Conservation (phyloP, 2,113 vertebrate genomes). For the Neopipo cinnamomea region DNA sequence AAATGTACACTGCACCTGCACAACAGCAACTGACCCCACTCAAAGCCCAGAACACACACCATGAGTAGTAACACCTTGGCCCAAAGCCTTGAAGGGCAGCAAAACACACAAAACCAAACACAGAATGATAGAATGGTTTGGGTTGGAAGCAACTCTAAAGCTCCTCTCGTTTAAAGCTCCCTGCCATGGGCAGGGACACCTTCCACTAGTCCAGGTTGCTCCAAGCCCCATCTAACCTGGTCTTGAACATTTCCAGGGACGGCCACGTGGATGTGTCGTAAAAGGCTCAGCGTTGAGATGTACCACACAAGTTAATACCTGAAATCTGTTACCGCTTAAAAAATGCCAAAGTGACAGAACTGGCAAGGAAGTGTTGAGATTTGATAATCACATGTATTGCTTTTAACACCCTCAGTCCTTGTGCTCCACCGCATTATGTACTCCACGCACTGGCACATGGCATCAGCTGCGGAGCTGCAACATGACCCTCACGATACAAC, state of each 20-base stretch:
- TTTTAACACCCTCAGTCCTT: background rate
- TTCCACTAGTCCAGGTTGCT: background rate
- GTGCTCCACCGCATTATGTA: background rate
- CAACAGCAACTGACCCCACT: background rate
- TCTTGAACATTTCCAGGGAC: background rate
- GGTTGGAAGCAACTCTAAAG: background rate
- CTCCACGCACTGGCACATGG: background rate
- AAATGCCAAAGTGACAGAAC: background rate
- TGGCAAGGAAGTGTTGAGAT: background rate
- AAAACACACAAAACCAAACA: background rate
- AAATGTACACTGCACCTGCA: background rate
- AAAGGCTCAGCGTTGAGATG: background rate
- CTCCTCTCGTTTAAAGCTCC: background rate
- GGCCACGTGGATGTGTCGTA: accelerated
- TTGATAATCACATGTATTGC: background rate
- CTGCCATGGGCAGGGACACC: background rate
- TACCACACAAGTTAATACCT: background rate
- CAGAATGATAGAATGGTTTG: background rate
- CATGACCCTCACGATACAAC: background rate
- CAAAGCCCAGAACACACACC: background rate
- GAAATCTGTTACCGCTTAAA: background rate
- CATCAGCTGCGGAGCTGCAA: background rate
- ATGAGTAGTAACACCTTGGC: accelerated
- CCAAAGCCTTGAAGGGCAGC: background rate
- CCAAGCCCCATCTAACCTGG: accelerated